Conservation (phyloP, 2,888 invertebrate species). For the Hartigia nigra region DNA sequence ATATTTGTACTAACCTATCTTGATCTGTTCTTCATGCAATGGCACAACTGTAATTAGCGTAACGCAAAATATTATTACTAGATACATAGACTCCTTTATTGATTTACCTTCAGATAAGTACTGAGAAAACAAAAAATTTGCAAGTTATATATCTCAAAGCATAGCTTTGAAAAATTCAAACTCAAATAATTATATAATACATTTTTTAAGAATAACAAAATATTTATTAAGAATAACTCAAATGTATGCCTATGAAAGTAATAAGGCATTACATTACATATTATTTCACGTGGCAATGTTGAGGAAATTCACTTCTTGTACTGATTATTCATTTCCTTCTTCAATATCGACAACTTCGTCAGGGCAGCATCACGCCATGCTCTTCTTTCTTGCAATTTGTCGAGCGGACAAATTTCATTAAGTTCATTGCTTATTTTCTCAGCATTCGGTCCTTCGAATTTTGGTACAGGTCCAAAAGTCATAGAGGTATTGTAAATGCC, state of each 20-base stretch:
- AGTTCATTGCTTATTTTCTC: slow-evolving; percentile 78
- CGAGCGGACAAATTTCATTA: slow-evolving; percentile 78
- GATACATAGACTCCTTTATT: too few relatives aligned
- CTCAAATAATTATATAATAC: too few relatives aligned
- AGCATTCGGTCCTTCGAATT: slow-evolving; percentile 77
- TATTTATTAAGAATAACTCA: too few relatives aligned
- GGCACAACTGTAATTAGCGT: neutral
- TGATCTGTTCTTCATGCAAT: neutral
- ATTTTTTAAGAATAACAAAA: too few relatives aligned
- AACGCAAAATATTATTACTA: neutral
- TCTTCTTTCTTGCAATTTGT: slow-evolving; percentile 78
- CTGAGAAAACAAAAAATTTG: too few relatives aligned
- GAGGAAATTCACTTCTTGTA: slow-evolving; percentile 6
- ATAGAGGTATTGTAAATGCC: slow-evolving; percentile 74
- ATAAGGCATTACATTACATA: neutral
- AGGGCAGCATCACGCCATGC: slow-evolving; percentile 87
- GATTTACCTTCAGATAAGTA: too few relatives aligned
- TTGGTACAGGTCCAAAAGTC: slow-evolving; percentile 81
- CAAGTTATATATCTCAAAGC: too few relatives aligned
- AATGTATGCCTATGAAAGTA: neutral
- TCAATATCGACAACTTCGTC: slow-evolving; percentile 82
- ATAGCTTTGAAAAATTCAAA: too few relatives aligned
- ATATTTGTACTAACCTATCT: neutral
- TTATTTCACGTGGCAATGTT: neutral
- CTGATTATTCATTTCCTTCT: slow-evolving; percentile 75